These are phyloP conservation scores for Eudasyphora cyanicolor DNA, from an alignment of 2,888 invertebrate species.

Conservation along the genomic window DNA sequence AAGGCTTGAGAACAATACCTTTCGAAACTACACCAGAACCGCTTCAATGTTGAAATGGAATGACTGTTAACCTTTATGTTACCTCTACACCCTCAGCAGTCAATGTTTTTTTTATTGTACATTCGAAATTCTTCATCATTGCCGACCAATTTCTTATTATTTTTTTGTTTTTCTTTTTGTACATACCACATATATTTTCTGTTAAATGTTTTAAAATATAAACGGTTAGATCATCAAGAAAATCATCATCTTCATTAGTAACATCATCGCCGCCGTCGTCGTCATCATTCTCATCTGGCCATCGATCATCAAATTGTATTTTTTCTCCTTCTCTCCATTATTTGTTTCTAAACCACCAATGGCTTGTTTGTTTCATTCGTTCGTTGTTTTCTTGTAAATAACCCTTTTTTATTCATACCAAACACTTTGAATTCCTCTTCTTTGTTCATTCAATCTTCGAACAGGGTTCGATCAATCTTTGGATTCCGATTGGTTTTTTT, in stretches of 20 bases:
- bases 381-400: conserved; percentile 1
- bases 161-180: conserved; percentile 39
- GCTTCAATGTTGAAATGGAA: conserved; percentile 39
- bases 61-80: neutral
- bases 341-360: conserved; percentile 2
- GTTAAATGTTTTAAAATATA: conserved; percentile 1
- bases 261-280: neutral
- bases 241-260: neutral
- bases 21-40: conserved; percentile 10
- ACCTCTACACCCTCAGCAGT: conserved; percentile 20
- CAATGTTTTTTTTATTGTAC: conserved; percentile 33
- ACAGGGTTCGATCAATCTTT: neutral
- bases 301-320: neutral
- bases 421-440: conserved; percentile 23
- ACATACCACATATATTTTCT: neutral
- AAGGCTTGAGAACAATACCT: conserved; percentile 42
- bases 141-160: conserved; percentile 53
- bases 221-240: neutral
- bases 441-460: conserved; percentile 4
- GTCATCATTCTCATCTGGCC: neutral
- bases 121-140: conserved; percentile 2
- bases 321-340: neutral
- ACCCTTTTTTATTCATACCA: neutral
- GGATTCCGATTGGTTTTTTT: conserved; percentile 37
- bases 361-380: conserved; percentile 6